Base-by-base conservation (phyloP, 2,888 invertebrate species). In the Arctia plantaginis region DNA sequence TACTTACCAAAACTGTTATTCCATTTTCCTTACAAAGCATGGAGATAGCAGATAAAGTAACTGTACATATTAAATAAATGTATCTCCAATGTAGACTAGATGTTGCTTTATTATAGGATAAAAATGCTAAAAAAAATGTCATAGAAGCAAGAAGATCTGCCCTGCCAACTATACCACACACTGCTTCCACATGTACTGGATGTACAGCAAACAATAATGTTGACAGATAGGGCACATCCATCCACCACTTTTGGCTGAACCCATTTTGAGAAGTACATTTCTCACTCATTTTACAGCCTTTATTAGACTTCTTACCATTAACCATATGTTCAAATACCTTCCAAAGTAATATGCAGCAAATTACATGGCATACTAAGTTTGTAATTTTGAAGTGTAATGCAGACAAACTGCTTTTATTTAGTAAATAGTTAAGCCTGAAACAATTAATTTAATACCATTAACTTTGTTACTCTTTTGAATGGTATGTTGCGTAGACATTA, bases 1-100 rank as follows among this genome's bases (percentile, higher is more conserved):
- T 77, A 84, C 85, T 81, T 51, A 99, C 99, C 93, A 99, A 96
- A 75, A 98, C 97, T 72, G 98, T 98, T 62, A 99, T 97, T 44
- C 99, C 99, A 91, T 98, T 99, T 93, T 99, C 99, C 92, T 99
- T 99, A 90, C 97, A 98, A n/a, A 99, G 93, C 94, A 98, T 97
- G 71, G 98, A 98, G 68, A 97, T 88, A 39, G 94, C 93, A 76
- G 97, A 95, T 67, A 96, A 88, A 44, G 96, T 62, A 69, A 97
- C 89, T 77, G 93, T 93, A 65, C 84, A 69, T 39, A 89, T 12
- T 76, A 94, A 85, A 86, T 87, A 90, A 0, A 88, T 30, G 73
- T 84, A 85, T 39, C 74, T 83, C 69, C 69, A 77, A 75, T 41
- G 83, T 44, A 72, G 76, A 72, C 75, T 84, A 47, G 77, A 85